Percentiles rank a stretch among this genome's conserved stretches.
These are phyloP conservation scores for Rhinopomastus cyanomelas DNA, from an alignment of 2,113 vertebrate species.

Conservation along the genomic window DNA sequence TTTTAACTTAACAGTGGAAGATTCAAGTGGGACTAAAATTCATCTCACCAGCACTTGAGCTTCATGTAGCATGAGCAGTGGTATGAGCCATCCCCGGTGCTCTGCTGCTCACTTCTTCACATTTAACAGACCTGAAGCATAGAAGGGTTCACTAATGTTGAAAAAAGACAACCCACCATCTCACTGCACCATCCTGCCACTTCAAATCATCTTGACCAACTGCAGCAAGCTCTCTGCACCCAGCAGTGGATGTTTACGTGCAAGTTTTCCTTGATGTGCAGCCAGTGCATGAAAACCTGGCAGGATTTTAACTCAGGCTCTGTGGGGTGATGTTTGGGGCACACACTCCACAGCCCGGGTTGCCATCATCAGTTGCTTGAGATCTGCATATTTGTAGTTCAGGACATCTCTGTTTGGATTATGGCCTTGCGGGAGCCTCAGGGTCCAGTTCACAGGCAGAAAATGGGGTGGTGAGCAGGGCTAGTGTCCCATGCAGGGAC, in stretches of 20 bases:
- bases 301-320: accelerated
- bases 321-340: accelerated
- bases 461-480: accelerated
- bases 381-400: neutral
- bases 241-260: neutral
- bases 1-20: neutral
- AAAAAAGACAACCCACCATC: neutral
- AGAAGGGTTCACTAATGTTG: neutral
- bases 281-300: neutral
- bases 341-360: accelerated
- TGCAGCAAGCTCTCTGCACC: neutral
- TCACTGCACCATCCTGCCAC: neutral
- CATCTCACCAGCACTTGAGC: neutral
- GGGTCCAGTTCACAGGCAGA: neutral
- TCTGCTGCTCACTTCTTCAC: neutral
- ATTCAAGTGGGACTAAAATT: neutral
- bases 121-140: neutral
- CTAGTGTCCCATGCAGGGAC: neutral
- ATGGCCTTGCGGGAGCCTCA: neutral
- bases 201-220: neutral
- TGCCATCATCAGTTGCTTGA: neutral
- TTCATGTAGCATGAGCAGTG: accelerated
- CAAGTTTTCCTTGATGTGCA: neutral
- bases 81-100: neutral
- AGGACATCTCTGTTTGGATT: neutral